These are phyloP conservation scores for Lycocerus yunnanus DNA, from an alignment of 2,888 invertebrate species.

Conservation along the genomic window DNA sequence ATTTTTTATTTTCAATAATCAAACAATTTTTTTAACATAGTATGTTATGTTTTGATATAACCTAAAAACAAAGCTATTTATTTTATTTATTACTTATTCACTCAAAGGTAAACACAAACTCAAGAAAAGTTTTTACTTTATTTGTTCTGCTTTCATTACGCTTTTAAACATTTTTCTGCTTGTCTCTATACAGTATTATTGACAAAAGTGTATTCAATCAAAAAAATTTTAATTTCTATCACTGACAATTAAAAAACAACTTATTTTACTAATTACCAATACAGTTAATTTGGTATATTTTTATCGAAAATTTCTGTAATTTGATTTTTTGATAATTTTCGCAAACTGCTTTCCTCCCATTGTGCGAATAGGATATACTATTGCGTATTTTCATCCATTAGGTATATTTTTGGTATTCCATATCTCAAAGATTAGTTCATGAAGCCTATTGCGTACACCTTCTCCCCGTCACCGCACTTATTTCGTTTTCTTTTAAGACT, in stretches of 20 bases:
- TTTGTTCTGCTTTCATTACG: background rate
- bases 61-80: background rate
- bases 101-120: background rate
- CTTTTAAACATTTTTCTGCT: background rate
- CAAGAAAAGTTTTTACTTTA: background rate
- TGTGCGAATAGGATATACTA: too few species aligned
- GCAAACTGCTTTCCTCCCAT: too few species aligned
- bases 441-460: too few species aligned
- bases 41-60: background rate
- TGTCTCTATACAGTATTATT: background rate
- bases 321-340: too few species aligned
- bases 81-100: background rate
- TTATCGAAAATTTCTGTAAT: too few species aligned
- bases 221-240: background rate
- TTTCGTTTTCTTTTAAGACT: too few species aligned
- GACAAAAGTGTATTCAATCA: background rate
- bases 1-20: background rate
- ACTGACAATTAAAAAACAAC: background rate
- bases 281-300: too few species aligned
- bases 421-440: too few species aligned
- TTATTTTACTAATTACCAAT: too few species aligned
- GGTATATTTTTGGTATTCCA: too few species aligned
- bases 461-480: too few species aligned
- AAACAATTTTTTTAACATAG: background rate
- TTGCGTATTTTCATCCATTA: too few species aligned